phyloP scores from a whole-genome alignment of 2,113 vertebrate genomes.

The Cyanoderma ruficeps region DNA sequence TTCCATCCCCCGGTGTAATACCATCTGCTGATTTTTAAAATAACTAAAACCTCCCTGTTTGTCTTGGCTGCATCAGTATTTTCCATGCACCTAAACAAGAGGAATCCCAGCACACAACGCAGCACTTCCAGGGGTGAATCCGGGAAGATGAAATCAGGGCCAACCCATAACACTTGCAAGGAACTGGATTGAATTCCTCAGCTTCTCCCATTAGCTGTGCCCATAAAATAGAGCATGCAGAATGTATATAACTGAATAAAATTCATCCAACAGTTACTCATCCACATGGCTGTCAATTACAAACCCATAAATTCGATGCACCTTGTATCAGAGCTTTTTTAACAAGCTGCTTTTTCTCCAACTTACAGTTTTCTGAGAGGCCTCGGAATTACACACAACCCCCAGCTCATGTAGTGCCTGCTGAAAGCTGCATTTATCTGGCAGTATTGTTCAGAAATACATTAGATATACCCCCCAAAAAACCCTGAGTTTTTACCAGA shows the following conservation, averaged over 20 bases:
- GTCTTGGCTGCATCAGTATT: background rate
- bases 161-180: background rate
- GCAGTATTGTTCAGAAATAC: background rate
- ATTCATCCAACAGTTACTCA: background rate
- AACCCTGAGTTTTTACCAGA: background rate
- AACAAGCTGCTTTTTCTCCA: background rate
- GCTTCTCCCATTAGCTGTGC: background rate
- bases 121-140: background rate
- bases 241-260: background rate
- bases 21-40: background rate
- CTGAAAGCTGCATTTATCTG: background rate
- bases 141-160: background rate
- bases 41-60: background rate
- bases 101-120: background rate
- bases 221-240: background rate
- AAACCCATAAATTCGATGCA: background rate
- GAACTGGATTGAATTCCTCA: background rate
- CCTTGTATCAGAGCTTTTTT: background rate
- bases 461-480: background rate
- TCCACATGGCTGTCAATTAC: background rate
- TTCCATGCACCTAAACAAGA: background rate
- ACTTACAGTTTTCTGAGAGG: background rate
- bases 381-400: background rate
- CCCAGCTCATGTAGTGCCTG: fast-evolving
- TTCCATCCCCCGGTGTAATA: background rate